phyloP scores from a whole-genome alignment of 2,113 vertebrate species.

The Oryzias celebensis region DNA sequence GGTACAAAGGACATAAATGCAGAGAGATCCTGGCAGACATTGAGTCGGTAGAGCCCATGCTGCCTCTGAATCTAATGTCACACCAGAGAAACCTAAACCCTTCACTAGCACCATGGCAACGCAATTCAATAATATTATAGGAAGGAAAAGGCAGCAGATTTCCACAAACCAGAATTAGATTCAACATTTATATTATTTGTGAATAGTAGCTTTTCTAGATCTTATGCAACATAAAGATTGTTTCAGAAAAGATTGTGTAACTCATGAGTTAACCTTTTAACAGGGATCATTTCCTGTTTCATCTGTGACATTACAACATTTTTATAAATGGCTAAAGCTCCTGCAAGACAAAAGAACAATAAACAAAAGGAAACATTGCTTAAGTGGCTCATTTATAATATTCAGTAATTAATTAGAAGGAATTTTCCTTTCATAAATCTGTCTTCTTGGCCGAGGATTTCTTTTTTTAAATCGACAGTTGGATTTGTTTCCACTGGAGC shows the following conservation, averaged over 20 bases:
- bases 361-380: neutral
- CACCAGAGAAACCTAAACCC: constrained; percentile 43
- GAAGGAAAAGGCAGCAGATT: constrained; percentile 18
- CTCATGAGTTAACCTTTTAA: constrained; percentile 27
- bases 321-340: neutral
- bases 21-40: constrained; percentile 12
- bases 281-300: constrained; percentile 5
- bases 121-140: constrained; percentile 18
- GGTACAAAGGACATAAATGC: constrained; percentile 12
- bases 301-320: constrained; percentile 14
- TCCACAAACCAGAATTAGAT: neutral
- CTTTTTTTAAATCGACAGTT: neutral
- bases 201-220: no score
- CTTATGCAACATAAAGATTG: constrained; percentile 14
- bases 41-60: constrained; percentile 29
- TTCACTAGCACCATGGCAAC: constrained; percentile 62
- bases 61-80: constrained; percentile 51
- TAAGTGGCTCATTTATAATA: no score
- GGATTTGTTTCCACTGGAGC: no score
- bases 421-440: neutral
- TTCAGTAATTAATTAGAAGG: neutral
- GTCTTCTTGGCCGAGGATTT: neutral
- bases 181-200: no score
- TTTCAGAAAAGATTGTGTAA: constrained; percentile 27
- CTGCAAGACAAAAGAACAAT: neutral